Conservation (phyloP, 2,797 vertebrate genomes). For the Pampus argenteus region DNA sequence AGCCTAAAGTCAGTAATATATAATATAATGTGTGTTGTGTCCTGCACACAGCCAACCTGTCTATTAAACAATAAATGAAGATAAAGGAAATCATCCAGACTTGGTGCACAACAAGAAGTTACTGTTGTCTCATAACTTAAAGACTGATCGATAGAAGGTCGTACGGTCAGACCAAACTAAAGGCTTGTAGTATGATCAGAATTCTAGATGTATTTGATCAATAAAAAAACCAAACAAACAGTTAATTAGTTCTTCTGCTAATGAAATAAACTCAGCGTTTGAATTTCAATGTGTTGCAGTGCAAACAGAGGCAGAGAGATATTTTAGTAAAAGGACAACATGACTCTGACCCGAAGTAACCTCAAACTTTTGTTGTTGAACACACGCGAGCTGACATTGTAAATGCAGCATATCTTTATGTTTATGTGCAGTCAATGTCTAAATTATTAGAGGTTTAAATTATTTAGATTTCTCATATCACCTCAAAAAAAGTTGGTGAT, state of each 20-base stretch:
- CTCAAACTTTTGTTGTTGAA: conserved; percentile 3
- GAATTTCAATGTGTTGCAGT: conserved; percentile 36
- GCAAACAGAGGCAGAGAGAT: conserved; percentile 14
- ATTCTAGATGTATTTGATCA: conserved; percentile 51
- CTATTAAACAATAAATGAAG: too few relatives aligned
- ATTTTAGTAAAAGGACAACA: conserved; percentile 1
- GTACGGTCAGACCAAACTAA: conserved; percentile 34
- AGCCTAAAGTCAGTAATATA: not conserved
- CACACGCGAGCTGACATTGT: too few relatives aligned
- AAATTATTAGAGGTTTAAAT: too few relatives aligned
- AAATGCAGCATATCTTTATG: too few relatives aligned
- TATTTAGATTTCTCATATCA: too few relatives aligned
- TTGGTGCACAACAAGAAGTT: conserved; percentile 1
- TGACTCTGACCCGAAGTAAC: not conserved
- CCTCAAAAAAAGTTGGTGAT: not conserved
- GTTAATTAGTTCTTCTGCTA: conserved; percentile 44
- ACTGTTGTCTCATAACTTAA: conserved; percentile 19
- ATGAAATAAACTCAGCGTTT: conserved; percentile 37
- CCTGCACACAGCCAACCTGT: too few relatives aligned
- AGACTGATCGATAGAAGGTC: conserved; percentile 19
- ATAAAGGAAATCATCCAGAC: too few relatives aligned
- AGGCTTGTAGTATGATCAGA: conserved; percentile 30
- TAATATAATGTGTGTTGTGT: too few relatives aligned
- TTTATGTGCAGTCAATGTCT: not conserved
- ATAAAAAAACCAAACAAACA: conserved; percentile 48